These are phyloP conservation scores for Grammomys dolichurus DNA, from an alignment of 2,113 vertebrate genomes.

Conservation along the genomic window DNA sequence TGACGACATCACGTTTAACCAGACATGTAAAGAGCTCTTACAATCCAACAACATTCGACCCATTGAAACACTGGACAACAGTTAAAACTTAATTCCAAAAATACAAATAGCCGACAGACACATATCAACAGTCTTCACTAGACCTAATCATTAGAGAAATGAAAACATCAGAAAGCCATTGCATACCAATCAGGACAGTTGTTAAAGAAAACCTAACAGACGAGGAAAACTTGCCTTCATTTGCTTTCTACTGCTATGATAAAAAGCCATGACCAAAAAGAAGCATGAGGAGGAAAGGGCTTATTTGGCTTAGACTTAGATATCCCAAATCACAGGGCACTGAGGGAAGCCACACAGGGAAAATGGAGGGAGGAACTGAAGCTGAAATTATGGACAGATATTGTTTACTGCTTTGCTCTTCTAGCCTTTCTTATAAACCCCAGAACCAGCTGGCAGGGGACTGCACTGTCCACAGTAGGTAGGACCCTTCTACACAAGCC, in stretches of 20 bases:
- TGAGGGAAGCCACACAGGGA: neutral
- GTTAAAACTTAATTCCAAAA: constrained; percentile 38
- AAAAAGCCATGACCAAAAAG: neutral
- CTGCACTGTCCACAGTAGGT: neutral
- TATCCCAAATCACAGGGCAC: neutral
- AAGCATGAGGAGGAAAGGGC: neutral
- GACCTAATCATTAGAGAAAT: neutral
- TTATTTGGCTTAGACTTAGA: neutral
- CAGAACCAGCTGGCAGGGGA: neutral
- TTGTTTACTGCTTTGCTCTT: neutral
- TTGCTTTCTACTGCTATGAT: neutral
- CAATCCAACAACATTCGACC: neutral
- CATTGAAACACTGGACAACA: constrained; percentile 13
- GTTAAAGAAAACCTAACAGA: neutral
- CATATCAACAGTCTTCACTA: neutral
- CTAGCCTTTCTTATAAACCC: neutral
- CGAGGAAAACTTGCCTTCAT: neutral
- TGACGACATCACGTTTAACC: neutral
- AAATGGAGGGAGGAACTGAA: neutral
- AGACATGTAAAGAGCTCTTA: neutral
- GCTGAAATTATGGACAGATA: neutral
- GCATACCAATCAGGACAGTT: neutral
- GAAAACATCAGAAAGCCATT: neutral
- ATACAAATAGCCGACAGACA: neutral
- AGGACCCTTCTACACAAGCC: neutral